These are phyloP conservation scores for Trimorus sp. DNA, from an alignment of 2,888 invertebrate species.

Conservation along the genomic window DNA sequence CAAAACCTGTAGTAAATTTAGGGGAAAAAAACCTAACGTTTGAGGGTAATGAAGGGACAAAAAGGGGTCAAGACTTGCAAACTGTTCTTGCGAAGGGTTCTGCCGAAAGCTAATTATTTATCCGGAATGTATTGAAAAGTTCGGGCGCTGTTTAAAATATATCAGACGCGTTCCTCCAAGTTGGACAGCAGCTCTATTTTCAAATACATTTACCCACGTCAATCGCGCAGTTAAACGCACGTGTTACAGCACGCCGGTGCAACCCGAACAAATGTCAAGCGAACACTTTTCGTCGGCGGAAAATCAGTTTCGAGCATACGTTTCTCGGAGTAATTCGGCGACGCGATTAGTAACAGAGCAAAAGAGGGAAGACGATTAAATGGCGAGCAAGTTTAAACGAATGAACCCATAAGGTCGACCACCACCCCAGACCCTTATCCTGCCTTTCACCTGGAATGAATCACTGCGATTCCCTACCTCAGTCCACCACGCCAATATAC, in stretches of 20 bases:
- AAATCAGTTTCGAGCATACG: constrained; percentile 58
- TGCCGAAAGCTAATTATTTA: constrained; percentile 12
- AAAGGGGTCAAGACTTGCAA: too few relatives aligned
- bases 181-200: constrained; percentile 52
- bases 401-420: constrained; percentile 1
- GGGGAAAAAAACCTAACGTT: too few relatives aligned
- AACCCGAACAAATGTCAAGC: constrained; percentile 61
- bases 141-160: constrained; percentile 42
- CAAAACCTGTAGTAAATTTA: too few relatives aligned
- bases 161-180: constrained; percentile 44
- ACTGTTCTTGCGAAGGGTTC: neutral
- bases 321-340: constrained; percentile 68
- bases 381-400: constrained; percentile 32
- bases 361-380: constrained; percentile 54
- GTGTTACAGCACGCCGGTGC: constrained; percentile 52
- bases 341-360: constrained; percentile 70
- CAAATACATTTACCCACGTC: constrained; percentile 59
- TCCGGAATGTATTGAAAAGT: constrained; percentile 20
- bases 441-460: too few relatives aligned
- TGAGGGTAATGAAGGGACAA: too few relatives aligned
- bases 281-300: constrained; percentile 59
- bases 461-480: too few relatives aligned
- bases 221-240: constrained; percentile 57
- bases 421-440: constrained; percentile 7
- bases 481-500: too few relatives aligned